phyloP scores from a whole-genome alignment of 1,140 invertebrate genomes.

The Drusus annulatus region DNA sequence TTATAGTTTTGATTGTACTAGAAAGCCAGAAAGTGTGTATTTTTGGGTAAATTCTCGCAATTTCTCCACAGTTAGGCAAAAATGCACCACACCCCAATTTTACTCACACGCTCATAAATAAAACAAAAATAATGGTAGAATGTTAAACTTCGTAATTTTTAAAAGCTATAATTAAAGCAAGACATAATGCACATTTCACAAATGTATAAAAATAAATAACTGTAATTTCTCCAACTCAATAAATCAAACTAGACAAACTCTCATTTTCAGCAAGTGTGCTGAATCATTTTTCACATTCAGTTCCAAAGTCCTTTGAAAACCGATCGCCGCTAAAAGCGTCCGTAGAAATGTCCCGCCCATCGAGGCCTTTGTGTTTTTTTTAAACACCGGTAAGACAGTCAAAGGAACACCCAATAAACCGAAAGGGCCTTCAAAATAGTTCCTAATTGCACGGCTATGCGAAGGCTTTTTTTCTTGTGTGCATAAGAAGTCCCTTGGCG shows the following conservation, averaged over 20 bases:
- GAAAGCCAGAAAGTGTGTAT: too few relatives aligned
- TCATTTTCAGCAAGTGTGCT: conserved; percentile 24
- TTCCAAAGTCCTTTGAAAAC: conserved; percentile 12
- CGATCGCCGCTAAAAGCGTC: conserved; percentile 18
- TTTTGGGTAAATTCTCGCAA: too few relatives aligned
- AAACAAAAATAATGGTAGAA: too few relatives aligned
- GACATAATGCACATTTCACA: too few relatives aligned
- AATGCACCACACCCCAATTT: too few relatives aligned
- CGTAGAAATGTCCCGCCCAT: conserved; percentile 11
- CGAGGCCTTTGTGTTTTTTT: not conserved
- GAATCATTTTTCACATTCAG: conserved; percentile 16
- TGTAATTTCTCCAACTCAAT: conserved; percentile 11
- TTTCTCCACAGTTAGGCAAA: too few relatives aligned
- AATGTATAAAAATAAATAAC: not conserved
- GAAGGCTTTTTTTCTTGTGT: conserved; percentile 10
- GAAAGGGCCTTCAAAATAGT: conserved; percentile 13
- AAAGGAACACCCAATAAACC: conserved; percentile 2
- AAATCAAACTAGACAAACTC: conserved; percentile 15
- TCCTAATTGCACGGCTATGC: conserved; percentile 12
- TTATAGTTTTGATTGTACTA: too few relatives aligned
- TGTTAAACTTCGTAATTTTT: too few relatives aligned
- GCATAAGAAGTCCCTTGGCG: not conserved
- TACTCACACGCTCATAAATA: too few relatives aligned
- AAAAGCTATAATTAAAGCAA: too few relatives aligned
- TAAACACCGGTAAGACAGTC: conserved; percentile 1